These are phyloP conservation scores for Pemphredon lugubris DNA, from an alignment of 2,888 invertebrate genomes.

Conservation along the genomic window DNA sequence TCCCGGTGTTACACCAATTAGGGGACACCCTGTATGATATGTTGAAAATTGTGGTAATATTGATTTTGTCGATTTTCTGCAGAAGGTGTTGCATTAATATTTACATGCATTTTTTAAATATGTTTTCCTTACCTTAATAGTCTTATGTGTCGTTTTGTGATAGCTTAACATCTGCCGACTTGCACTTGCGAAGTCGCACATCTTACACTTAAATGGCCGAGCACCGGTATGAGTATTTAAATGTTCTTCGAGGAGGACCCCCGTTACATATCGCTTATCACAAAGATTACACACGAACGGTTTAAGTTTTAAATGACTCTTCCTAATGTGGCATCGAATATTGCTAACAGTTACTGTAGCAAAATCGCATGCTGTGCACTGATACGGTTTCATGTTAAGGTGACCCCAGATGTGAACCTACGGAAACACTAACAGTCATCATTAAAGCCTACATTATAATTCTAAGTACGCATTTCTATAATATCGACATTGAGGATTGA, in stretches of 20 bases:
- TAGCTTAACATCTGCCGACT: constrained; percentile 72
- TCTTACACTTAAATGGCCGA: constrained; percentile 67
- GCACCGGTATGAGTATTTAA: constrained; percentile 73
- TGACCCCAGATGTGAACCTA: constrained; percentile 76
- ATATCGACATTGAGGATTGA: no score
- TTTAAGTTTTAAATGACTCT: constrained; percentile 75
- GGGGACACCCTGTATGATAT: no score
- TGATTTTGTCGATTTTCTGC: no score
- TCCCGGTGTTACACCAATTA: no score
- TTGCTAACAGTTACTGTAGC: constrained; percentile 74
- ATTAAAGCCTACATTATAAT: no score
- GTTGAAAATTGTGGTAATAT: no score
- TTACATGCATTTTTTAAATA: no score
- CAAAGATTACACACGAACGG: constrained; percentile 71
- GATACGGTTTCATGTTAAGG: constrained; percentile 73
- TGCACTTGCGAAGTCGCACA: constrained; percentile 68
- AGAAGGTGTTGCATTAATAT: not conserved
- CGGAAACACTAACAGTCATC: not conserved
- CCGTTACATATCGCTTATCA: constrained; percentile 68
- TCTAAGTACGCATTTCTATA: no score
- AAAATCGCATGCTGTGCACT: constrained; percentile 71
- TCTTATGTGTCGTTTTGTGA: constrained; percentile 70
- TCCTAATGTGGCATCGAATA: constrained; percentile 74
- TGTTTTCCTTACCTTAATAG: constrained; percentile 67
- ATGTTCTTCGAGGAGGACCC: constrained; percentile 72